Base-by-base conservation (phyloP, 2,888 invertebrate species). In the Diarsia dahlii region DNA sequence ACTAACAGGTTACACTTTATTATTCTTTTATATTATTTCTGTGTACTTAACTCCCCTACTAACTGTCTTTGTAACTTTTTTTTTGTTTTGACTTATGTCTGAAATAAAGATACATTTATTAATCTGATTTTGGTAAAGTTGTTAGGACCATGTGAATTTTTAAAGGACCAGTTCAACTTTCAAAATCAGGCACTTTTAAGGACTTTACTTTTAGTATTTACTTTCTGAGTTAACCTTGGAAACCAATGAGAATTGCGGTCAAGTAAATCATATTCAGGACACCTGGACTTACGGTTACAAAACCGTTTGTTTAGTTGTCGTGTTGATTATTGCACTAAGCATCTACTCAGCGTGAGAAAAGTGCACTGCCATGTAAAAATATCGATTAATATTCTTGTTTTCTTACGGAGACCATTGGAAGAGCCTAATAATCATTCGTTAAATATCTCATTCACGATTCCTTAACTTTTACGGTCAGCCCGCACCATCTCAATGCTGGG, bases 191-290 rank as follows among this genome's bases (percentile, higher is more conserved):
- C n/a, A 45, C 12, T 60, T 60, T 8, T 12, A 12, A 39, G 39
- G n/a, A 39, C 39, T n/a, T 45, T 45, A n/a, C 9, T 46, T 28
- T 72, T 39, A 39, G 39, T 39, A 8, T 0, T 39, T 45, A n/a
- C 9, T 46, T 28, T 72, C n/a, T 46, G n/a, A 15, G 12, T 8
- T 28, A 20, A 34, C 73, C 54, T 72, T 72, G 73, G 18, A 18
- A 5, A 18, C n/a, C 10, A 13, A 9, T 23, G 20, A 18, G 12
- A 67, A 71, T 45, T 52, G 20, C 4, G 48, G 15, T 58, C 20
- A 58, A 58, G 23, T 6, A 45, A 39, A 71, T 50, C 20, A 39
- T 23, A 20, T 4, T 58, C n/a, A 39, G 18, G 46, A 48, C 74
- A 52, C 8, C 0, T n/a, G 15, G 12, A 20, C 15, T 9, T 23